Conservation (phyloP, 1,140 invertebrate genomes). For the Cydia amplana region DNA sequence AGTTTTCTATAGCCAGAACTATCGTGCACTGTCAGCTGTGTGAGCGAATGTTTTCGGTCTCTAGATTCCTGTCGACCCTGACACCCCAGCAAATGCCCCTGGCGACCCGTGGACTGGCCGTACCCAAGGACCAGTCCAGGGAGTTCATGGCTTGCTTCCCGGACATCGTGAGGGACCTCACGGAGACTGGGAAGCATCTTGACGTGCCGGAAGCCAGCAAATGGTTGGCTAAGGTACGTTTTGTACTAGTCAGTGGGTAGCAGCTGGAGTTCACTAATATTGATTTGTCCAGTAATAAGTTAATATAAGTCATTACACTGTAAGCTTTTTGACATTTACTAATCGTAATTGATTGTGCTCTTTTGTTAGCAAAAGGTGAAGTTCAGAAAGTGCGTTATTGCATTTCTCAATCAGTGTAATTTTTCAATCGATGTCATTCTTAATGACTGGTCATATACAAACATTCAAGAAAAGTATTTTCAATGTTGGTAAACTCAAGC, state of each 20-base stretch:
- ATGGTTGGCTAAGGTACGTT: conserved; percentile 87
- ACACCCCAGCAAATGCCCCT: conserved; percentile 80
- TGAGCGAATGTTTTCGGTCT: conserved; percentile 48
- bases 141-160: conserved; percentile 94
- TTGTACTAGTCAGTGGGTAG: conserved; percentile 49
- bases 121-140: conserved; percentile 88
- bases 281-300: background rate
- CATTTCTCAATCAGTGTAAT: background rate
- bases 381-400: background rate
- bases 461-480: background rate
- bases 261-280: conserved; percentile 13
- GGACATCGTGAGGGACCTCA: conserved; percentile 90
- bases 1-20: conserved; percentile 11
- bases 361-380: background rate
- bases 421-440: background rate
- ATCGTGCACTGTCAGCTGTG: conserved; percentile 23
- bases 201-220: conserved; percentile 89
- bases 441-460: background rate
- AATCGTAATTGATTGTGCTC: background rate
- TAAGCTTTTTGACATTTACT: too few species aligned
- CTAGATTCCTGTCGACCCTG: conserved; percentile 78
- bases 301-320: too few species aligned
- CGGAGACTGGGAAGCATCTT: conserved; percentile 84
- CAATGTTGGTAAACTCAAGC: conserved; percentile 2
- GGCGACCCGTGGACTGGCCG: conserved; percentile 81